Conservation (phyloP, 2,113 vertebrate species). For the Eubucco bourcierii region DNA sequence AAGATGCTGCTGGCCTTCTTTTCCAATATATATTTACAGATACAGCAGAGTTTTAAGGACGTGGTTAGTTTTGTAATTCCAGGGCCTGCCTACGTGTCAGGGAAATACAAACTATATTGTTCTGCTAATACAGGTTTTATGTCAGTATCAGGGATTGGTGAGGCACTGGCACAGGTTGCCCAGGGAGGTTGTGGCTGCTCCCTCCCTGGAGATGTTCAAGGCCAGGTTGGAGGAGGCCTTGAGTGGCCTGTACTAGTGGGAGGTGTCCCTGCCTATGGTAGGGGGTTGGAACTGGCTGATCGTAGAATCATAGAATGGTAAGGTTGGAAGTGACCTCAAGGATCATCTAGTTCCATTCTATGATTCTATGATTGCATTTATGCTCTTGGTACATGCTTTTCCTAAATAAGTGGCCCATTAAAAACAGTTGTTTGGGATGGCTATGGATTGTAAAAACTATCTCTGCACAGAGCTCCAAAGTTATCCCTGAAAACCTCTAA, state of each 20-base stretch:
- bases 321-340: no score
- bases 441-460: not conserved
- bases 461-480: not conserved
- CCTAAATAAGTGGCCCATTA: slow-evolving; percentile 1
- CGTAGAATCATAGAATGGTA: no score
- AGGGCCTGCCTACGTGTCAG: not conserved
- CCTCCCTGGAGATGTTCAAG: no score
- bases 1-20: not conserved
- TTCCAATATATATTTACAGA: not conserved
- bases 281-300: no score
- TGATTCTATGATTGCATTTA: not conserved
- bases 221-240: no score
- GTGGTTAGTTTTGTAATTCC: not conserved
- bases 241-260: no score
- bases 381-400: not conserved
- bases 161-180: no score
- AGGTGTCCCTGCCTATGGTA: no score
- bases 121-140: slow-evolving; percentile 2
- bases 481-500: not conserved
- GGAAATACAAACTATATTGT: not conserved
- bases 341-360: no score
- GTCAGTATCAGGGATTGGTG: not conserved
- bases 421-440: slow-evolving; percentile 23
- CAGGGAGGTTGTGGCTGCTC: no score
- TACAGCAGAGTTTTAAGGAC: not conserved